Conservation (phyloP, 2,113 vertebrate genomes). For the Grammomys dolichurus region DNA sequence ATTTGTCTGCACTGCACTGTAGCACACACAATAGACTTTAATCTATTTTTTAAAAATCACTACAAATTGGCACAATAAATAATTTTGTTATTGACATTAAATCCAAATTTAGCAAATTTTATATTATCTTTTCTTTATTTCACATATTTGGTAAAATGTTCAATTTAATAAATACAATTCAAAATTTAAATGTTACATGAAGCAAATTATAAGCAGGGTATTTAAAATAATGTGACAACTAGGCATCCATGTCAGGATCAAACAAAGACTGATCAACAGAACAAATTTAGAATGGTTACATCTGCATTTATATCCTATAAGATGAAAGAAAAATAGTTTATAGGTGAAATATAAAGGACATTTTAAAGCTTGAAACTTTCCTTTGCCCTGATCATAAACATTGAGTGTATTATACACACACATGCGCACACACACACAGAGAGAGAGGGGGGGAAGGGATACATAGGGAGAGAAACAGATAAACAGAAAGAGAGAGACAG, state of each 20-base stretch:
- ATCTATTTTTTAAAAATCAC: conserved; percentile 21
- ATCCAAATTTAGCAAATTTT: not conserved
- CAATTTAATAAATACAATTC: not conserved
- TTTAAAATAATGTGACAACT: conserved; percentile 26
- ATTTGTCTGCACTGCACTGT: conserved; percentile 10
- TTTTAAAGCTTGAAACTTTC: conserved; percentile 20
- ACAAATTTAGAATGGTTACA: not conserved
- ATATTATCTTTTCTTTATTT: conserved; percentile 8
- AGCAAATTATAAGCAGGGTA: not conserved
- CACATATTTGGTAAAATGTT: not conserved
- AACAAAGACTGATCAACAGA: not conserved
- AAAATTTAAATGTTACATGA: not conserved
- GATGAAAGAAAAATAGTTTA: not conserved
- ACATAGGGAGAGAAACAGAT: too few species aligned
- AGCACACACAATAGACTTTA: not conserved
- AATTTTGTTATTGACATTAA: conserved; percentile 35
- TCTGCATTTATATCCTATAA: not conserved
- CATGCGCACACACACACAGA: too few species aligned
- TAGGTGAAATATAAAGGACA: not conserved
- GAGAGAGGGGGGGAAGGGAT: too few species aligned
- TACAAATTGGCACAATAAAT: not conserved
- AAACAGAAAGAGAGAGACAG: not conserved
- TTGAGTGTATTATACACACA: not conserved
- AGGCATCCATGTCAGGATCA: not conserved
- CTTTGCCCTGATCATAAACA: not conserved